Evolutionary conservation across 2,113 vertebrate genomes (phyloP).

Genomic region (Motacilla tschutschensis): DNA sequence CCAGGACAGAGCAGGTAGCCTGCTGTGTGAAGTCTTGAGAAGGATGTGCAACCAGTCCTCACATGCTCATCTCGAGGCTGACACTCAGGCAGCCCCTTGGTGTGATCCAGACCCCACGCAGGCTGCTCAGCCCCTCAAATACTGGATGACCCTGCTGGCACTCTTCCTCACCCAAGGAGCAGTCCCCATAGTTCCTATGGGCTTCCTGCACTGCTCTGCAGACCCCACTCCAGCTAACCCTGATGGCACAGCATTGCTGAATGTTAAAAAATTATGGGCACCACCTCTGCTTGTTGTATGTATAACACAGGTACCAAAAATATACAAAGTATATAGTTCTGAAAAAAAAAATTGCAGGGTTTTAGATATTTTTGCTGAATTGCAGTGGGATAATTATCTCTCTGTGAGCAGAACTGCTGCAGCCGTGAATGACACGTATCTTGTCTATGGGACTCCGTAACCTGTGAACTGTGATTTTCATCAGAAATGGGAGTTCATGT

Average conservation of each 20-base stretch:
- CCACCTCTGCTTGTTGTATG: background rate
- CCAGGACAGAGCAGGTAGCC: background rate
- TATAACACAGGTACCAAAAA: background rate
- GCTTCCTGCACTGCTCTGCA: background rate
- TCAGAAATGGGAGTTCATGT: background rate
- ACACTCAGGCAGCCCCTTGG: background rate
- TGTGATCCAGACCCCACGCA: background rate
- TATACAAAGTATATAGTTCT: background rate
- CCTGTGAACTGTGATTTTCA: background rate
- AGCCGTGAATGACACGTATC: background rate
- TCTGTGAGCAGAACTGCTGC: background rate
- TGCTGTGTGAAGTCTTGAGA: background rate
- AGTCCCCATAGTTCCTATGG: no score
- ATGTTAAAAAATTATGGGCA: background rate
- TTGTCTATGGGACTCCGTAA: background rate
- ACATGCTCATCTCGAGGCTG: accelerated
- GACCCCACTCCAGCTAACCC: background rate
- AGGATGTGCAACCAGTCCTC: background rate
- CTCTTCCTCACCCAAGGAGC: background rate
- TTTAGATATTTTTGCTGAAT: background rate
- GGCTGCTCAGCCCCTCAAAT: background rate
- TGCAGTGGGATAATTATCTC: background rate
- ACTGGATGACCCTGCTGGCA: background rate
- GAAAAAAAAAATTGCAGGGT: background rate
- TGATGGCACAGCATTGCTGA: background rate